A percentile compares a stretch with the other conserved stretches of the same genome.
Conservation (phyloP, 2,888 invertebrate species). For the Eupeodes luniger region DNA sequence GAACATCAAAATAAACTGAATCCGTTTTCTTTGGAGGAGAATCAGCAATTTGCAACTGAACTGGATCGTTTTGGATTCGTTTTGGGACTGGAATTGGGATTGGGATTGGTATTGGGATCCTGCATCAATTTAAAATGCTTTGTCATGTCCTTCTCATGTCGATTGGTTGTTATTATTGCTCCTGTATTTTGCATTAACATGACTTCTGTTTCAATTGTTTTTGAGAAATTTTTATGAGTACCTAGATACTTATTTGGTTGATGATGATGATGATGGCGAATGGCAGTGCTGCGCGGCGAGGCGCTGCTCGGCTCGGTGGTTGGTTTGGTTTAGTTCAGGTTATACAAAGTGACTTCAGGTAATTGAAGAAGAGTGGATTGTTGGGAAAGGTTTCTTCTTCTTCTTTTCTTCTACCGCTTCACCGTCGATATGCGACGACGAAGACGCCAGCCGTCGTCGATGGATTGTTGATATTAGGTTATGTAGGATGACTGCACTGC, state of each 20-base stretch:
- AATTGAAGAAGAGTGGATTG: conserved; percentile 25
- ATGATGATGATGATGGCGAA: neutral
- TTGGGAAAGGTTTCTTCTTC: conserved; percentile 33
- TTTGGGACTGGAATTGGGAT: conserved; percentile 44
- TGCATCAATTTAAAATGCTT: conserved; percentile 68
- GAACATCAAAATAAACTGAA: conserved; percentile 46
- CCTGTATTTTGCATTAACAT: conserved; percentile 78
- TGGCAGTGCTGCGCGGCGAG: neutral
- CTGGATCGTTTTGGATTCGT: conserved; percentile 34
- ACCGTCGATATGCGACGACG: neutral
- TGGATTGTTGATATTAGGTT: neutral
- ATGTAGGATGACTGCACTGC: conserved; percentile 15
- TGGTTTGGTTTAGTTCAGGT: neutral
- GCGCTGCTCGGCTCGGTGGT: too few relatives aligned
- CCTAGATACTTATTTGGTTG: conserved; percentile 58
- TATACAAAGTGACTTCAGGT: neutral
- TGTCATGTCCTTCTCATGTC: conserved; percentile 77
- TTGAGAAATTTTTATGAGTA: conserved; percentile 75
- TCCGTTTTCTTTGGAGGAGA: conserved; percentile 37
- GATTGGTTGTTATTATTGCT: conserved; percentile 77
- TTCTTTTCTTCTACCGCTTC: neutral
- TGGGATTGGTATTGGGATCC: neutral
- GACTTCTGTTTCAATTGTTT: conserved; percentile 77
- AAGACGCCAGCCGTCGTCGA: neutral
- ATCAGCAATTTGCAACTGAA: conserved; percentile 46